Evolutionary conservation across 2,113 vertebrate species (phyloP).

Genomic region (Donacobius atricapilla): DNA sequence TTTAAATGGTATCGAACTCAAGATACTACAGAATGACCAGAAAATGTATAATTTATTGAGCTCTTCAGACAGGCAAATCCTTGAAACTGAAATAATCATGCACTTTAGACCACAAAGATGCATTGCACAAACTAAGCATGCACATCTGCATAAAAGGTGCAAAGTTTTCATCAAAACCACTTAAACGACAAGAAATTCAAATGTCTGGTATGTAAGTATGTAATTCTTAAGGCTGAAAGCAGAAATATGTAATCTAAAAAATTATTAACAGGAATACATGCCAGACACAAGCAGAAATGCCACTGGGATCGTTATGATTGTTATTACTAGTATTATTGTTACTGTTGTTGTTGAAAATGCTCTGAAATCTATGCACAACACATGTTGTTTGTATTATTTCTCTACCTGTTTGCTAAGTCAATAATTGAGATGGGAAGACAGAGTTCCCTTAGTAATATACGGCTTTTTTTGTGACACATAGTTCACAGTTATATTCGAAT

Average conservation of each 20-base stretch:
- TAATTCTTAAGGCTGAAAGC: neutral
- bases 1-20: neutral
- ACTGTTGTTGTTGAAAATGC: neutral
- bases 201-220: accelerated
- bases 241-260: neutral
- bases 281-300: neutral
- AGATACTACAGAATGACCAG: neutral
- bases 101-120: neutral
- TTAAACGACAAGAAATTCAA: neutral
- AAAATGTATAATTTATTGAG: neutral
- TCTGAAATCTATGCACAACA: neutral
- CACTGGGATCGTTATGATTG: neutral
- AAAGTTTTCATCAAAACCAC: neutral
- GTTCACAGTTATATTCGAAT: neutral
- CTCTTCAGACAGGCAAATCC: neutral
- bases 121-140: neutral
- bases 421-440: neutral
- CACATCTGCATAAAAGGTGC: neutral
- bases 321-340: neutral
- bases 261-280: neutral
- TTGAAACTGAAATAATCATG: neutral
- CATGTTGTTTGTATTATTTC: neutral
- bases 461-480: neutral
- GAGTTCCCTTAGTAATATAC: neutral
- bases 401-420: neutral